phyloP scores from a whole-genome alignment of 2,797 vertebrate genomes.

The Eulemur mongoz region DNA sequence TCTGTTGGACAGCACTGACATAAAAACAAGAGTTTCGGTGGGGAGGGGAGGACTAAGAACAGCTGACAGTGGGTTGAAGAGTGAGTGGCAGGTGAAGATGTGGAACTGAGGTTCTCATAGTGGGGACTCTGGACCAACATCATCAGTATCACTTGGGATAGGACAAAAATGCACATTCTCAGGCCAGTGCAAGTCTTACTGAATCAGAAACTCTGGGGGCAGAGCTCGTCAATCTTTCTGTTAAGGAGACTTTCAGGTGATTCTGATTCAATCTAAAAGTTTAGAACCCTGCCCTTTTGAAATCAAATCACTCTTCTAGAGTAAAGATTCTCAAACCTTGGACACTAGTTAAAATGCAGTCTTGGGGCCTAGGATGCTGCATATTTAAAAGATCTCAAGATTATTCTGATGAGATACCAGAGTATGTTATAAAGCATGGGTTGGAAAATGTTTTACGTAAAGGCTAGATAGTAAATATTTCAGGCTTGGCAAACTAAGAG shows the following conservation, averaged over 20 bases:
- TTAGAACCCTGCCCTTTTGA: background rate
- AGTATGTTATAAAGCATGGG: background rate
- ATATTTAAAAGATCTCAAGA: background rate
- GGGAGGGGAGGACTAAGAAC: background rate
- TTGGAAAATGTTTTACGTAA: background rate
- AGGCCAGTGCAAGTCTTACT: background rate
- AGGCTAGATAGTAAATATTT: background rate
- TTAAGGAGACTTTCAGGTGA: background rate
- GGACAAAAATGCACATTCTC: background rate
- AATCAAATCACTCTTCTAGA: background rate
- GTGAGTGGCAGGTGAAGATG: background rate
- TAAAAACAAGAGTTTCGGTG: background rate
- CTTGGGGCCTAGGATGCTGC: background rate
- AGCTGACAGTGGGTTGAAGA: background rate
- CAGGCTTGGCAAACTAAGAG: background rate
- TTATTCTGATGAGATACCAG: background rate
- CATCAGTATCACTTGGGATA: background rate
- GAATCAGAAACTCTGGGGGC: background rate
- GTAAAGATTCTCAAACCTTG: background rate
- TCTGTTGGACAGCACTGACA: background rate
- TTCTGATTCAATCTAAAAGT: background rate
- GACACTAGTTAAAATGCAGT: constrained; percentile 32
- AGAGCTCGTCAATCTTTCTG: background rate
- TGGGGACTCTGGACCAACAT: background rate
- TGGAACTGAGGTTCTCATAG: background rate